Evolutionary conservation across 2,797 vertebrate genomes (phyloP), one percentile per base, ranked within the genome.

Genomic region (Gallinago solitaria): DNA sequence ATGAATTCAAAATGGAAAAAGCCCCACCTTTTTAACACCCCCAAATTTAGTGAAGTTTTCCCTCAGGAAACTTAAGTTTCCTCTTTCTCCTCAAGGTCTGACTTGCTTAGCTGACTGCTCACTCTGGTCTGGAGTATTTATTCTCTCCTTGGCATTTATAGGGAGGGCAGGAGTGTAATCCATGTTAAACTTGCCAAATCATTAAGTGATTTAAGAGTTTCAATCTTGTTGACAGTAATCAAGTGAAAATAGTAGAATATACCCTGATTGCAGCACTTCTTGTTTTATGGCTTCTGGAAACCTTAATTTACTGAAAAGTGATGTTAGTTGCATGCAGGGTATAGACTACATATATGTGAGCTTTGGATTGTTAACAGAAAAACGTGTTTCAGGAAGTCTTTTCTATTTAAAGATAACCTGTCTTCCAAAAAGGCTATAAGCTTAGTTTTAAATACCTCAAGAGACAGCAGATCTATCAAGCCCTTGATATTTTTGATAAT

Each of bases 221-320:
- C 60, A 85, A n/a, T 63, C 27, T 79, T 75, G 63, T 18, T 84
- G 89, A 87, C 28, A 83, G 65, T 81, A 75, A 95, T 47, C 28
- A 95, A 87, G 16, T 71, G 35, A 54, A 92, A 84, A 61, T 27
- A 82, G 45, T 41, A 50, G 33, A 73, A 57, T 82, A 78, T 33
- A 76, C 10, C 2, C 30, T 43, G 33, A 75, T 80, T 35, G 17
- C 83, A 75, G 35, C 32, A 77, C 5, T 90, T 86, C 45, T 67
- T 33, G 11, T 74, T 81, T 93, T 75, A 68, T 78, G 57, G 65
- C 41, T 95, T 92, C 57, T 83, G 45, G 25, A 93, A 93, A 83
- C 8, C 18, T 92, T 39, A 59, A 1, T 86, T 92, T 81, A 71
- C 54, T 89, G 69, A 41, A 81, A 90, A 92, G 41, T 47, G 50